Evolutionary conservation across 2,113 vertebrate genomes (phyloP).

Genomic region (Rhombomys opimus): DNA sequence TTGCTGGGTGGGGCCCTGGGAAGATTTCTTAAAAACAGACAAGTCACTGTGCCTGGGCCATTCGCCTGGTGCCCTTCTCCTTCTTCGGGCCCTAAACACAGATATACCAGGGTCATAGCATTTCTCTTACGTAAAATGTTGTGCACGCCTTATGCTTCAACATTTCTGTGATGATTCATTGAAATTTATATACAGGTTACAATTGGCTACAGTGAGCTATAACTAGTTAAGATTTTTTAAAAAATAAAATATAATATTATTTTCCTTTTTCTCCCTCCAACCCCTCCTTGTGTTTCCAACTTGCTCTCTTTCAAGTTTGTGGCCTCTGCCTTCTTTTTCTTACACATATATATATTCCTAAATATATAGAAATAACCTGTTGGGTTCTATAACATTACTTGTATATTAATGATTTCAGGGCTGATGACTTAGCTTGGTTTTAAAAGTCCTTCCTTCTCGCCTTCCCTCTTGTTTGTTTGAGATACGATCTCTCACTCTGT

Average conservation of each 20-base stretch:
- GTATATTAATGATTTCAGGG: not conserved
- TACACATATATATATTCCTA: not conserved
- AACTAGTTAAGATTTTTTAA: not conserved
- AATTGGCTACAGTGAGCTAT: not conserved
- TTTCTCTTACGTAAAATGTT: not conserved
- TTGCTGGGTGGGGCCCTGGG: not conserved
- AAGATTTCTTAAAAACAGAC: not conserved
- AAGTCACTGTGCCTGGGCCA: not conserved
- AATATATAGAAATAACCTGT: not conserved
- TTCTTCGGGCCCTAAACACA: not conserved
- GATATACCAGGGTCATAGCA: not conserved
- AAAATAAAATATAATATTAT: not conserved
- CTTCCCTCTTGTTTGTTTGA: not conserved
- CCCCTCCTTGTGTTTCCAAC: no score
- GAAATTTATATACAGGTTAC: not conserved
- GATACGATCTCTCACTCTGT: not conserved
- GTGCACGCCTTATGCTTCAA: not conserved
- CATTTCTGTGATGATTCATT: not conserved
- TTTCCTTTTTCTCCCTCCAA: not conserved
- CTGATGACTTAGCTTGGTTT: not conserved
- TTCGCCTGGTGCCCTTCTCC: not conserved
- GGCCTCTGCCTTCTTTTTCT: not conserved
- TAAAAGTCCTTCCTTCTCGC: not conserved
- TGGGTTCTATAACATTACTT: not conserved
- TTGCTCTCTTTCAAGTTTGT: not conserved